phyloP scores from a whole-genome alignment of 2,113 vertebrate species.

The Lepidothrix coronata region DNA sequence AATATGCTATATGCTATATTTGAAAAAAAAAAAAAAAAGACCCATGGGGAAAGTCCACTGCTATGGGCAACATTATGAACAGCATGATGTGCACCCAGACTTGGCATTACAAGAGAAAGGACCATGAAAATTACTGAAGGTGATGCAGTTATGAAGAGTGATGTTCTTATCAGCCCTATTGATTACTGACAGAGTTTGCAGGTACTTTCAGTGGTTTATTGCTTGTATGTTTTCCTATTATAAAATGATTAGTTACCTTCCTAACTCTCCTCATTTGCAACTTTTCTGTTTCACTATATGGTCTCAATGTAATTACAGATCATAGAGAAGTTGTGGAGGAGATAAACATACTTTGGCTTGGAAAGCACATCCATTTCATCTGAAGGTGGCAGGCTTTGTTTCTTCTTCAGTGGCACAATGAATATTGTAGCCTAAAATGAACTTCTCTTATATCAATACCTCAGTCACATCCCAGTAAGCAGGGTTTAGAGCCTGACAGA shows the following conservation, averaged over 20 bases:
- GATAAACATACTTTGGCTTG: slow-evolving; percentile 21
- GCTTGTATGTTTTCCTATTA: neutral
- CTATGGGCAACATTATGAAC: neutral
- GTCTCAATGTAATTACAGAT: slow-evolving; percentile 4
- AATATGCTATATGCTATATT: neutral
- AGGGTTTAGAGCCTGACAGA: slow-evolving; percentile 9
- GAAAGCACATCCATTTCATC: neutral
- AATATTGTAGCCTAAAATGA: slow-evolving; percentile 8
- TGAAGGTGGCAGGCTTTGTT: neutral
- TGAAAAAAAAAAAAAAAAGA: neutral
- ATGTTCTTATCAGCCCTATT: slow-evolving; percentile 18
- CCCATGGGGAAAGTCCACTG: neutral
- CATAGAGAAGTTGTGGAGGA: neutral
- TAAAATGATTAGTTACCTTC: slow-evolving; percentile 8
- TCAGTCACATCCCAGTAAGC: slow-evolving; percentile 8
- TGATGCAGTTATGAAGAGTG: neutral
- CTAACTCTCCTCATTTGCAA: slow-evolving; percentile 3
- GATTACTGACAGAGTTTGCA: neutral
- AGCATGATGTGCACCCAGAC: neutral
- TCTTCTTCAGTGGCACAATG: neutral
- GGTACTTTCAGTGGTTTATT: neutral
- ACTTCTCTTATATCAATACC: slow-evolving; percentile 32
- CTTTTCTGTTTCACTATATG: slow-evolving; percentile 2
- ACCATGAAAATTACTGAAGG: neutral
- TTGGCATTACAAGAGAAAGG: neutral